These are phyloP conservation scores for Drosophila nr. perissopoda DNA, from an alignment of 2,888 invertebrate genomes.

Conservation along the genomic window DNA sequence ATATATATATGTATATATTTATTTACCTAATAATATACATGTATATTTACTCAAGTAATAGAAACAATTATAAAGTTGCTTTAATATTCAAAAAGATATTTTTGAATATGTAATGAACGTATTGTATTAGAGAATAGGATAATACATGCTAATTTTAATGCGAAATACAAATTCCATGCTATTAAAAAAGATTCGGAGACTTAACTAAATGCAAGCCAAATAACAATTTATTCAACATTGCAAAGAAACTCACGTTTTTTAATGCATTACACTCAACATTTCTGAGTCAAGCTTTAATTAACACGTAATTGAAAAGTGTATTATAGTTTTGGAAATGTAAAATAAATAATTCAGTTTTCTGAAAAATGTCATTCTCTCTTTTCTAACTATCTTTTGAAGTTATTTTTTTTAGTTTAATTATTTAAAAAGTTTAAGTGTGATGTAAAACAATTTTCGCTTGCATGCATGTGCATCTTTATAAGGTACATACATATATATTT, in stretches of 20 bases:
- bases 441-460: neutral
- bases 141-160: neutral
- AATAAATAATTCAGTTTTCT: neutral
- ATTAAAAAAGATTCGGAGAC: conserved; percentile 7
- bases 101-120: neutral
- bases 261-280: neutral
- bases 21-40: neutral
- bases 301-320: neutral
- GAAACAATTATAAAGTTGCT: neutral
- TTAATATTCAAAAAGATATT: neutral
- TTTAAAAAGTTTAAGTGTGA: neutral
- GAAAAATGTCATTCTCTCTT: neutral
- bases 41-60: neutral
- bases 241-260: neutral
- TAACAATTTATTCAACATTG: neutral
- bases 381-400: neutral
- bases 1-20: neutral
- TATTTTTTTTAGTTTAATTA: neutral
- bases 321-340: neutral
- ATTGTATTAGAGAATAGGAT: neutral
- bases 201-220: conserved; percentile 2
- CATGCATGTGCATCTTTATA: neutral
- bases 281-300: neutral
- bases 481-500: neutral
- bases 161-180: neutral